Base-by-base conservation (phyloP, 2,113 vertebrate species). In the Sylvia atricapilla region DNA sequence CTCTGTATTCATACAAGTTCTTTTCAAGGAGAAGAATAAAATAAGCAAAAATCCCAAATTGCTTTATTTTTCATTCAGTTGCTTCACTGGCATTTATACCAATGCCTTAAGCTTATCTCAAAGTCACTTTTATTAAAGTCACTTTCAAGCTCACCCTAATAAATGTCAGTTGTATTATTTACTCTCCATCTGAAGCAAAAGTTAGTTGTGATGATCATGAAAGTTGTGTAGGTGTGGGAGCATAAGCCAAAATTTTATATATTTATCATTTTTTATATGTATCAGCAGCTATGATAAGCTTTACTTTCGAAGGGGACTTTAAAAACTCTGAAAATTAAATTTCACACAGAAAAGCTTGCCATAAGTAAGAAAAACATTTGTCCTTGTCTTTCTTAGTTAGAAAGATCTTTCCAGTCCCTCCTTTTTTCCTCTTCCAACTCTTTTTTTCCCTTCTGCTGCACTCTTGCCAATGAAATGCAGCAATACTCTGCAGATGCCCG, bases 71-170 rank as follows among this genome's bases (percentile, higher is more conserved):
- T 79, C 67, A 58, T 87, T 81, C 82, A 46, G 11, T 79, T 86
- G 37, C 60, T 44, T 62, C 67, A 44, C 16, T 84, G 74, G 44
- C 82, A 86, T 91, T 90, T 89, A 91, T 62, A 72, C 24, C 35
- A 70, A 41, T 17, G 50, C 59, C 80, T 82, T 83, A 80, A 93
- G 66, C 63, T 91, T 77, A 84, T 75, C 59, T 87, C 37, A 55
- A 58, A 93, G 39, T 75, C 44, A 74, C 62, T 93, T 94, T 93
- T 89, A 77, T 90, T 86, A 91, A 92, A 93, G 60, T 27, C 25
- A 56, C 30, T 84, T 84, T 90, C 25, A 33, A 76, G 30, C 17
- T 89, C 47, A 73, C 15, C 17, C 75, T 69, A 77, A 88, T 35
- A 93, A 89, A 85, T 88, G 43, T 50, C 73, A 66, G 20, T 49